Conservation (phyloP, 2,888 invertebrate genomes). For the Ochropleura leucogaster region DNA sequence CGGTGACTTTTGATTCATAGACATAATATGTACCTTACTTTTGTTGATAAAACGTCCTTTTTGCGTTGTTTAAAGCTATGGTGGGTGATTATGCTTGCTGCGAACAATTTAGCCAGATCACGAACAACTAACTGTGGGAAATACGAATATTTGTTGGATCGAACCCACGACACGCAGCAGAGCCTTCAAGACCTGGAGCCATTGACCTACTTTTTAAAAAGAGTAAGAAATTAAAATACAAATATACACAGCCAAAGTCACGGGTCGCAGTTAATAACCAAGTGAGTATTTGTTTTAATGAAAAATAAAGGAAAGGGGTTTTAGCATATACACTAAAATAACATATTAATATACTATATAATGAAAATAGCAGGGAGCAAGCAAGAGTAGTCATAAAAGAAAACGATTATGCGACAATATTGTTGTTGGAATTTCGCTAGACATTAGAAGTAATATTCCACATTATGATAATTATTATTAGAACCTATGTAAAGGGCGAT, state of each 20-base stretch:
- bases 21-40: no score
- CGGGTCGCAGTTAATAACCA: neutral
- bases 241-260: neutral
- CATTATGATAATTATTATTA: slow-evolving; percentile 50
- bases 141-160: no score
- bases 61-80: no score
- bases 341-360: slow-evolving; percentile 10
- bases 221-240: neutral
- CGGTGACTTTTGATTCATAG: no score
- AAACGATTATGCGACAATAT: slow-evolving; percentile 56
- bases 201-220: neutral
- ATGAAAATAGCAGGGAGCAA: slow-evolving; percentile 36
- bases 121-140: no score
- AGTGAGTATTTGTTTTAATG: neutral
- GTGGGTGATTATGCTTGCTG: no score
- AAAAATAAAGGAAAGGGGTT: slow-evolving; percentile 7
- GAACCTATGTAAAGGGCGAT: slow-evolving; percentile 18
- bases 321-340: neutral
- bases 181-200: neutral
- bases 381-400: slow-evolving; percentile 46
- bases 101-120: no score
- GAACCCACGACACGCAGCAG: no score
- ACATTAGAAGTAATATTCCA: slow-evolving; percentile 47
- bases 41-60: no score
- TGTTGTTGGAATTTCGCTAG: slow-evolving; percentile 51